Evolutionary conservation across 2,113 vertebrate genomes (phyloP).

Genomic region (Heterochromis multidens): DNA sequence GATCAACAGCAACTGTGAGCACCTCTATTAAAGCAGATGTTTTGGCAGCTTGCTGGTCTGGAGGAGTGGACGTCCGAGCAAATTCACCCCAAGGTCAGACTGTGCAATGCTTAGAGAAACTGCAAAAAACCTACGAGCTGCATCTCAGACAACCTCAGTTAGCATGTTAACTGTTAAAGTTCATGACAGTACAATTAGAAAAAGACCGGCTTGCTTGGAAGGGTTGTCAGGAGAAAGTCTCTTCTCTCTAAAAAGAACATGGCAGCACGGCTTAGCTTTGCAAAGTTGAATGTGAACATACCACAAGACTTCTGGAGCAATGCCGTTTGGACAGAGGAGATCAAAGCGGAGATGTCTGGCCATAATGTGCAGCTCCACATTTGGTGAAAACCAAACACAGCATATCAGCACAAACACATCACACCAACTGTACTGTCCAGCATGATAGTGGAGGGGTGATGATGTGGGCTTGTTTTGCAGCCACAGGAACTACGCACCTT

Average conservation of each 20-base stretch:
- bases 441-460: too few species aligned
- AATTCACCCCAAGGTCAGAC: background rate
- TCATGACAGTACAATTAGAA: background rate
- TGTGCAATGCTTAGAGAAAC: background rate
- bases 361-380: background rate
- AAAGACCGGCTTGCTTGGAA: background rate
- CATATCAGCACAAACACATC: background rate
- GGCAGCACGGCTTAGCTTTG: background rate
- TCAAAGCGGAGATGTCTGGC: accelerated
- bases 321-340: background rate
- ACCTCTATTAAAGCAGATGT: background rate
- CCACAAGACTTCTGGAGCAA: accelerated
- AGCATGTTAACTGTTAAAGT: background rate
- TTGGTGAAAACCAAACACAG: background rate
- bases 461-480: too few species aligned
- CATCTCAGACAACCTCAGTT: background rate
- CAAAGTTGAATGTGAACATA: background rate
- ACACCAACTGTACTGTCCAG: too few species aligned
- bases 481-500: too few species aligned
- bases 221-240: background rate
- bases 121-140: background rate
- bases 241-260: background rate
- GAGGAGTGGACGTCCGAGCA: background rate
- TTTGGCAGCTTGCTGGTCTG: background rate
- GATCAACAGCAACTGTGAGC: background rate